Evolutionary conservation across 2,888 invertebrate genomes (phyloP), one percentile per base, ranked within the genome.

Genomic region (Eupithecia pulchellata): DNA sequence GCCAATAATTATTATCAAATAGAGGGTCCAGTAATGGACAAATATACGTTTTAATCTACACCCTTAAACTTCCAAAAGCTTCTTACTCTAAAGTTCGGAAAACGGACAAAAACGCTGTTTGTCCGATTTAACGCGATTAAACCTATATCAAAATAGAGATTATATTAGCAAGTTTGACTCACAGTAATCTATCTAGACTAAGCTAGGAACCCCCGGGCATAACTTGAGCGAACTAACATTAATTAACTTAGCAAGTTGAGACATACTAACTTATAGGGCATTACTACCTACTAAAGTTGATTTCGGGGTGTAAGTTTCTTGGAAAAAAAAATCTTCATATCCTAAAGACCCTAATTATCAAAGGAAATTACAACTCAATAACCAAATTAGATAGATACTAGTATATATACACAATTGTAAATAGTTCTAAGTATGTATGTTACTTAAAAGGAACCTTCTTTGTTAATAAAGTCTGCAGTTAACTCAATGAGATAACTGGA

Each of bases 181-280:
- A 34, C 68, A 55, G 68, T 72, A 66, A 69, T 69, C 62, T 66
- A 66, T 68, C 62, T 57, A 64, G 65, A 68, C 71, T 58, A 61
- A 60, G 52, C 61, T 39, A 29, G 8, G 34, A 55, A 61, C 68
- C 47, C 61, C 14, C 13, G 62, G 52, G 66, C 61, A 66, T 68
- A 69, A 66, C 67, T 69, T 63, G 17, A 47, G 25, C 47, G 9
- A 72, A 72, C 68, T 69, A 52, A 68, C 70, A 69, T 72, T 72
- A 73, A 76, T 73, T 70, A 73, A 75, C 68, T 73, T 71, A 61
- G 62, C 27, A 71, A 76, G 68, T 73, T 63, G 25, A 52, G 63
- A 58, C 32, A 20, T 36, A 25, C 34, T 61, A 4, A 25, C 32
- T 32, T 17, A 61, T 61, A 34, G 32, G 61, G n/a, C 20, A 36